A percentile compares a stretch with the other conserved stretches of the same genome.
phyloP scores from a whole-genome alignment of 2,797 vertebrate genomes.

The Sebastiscus tertius region DNA sequence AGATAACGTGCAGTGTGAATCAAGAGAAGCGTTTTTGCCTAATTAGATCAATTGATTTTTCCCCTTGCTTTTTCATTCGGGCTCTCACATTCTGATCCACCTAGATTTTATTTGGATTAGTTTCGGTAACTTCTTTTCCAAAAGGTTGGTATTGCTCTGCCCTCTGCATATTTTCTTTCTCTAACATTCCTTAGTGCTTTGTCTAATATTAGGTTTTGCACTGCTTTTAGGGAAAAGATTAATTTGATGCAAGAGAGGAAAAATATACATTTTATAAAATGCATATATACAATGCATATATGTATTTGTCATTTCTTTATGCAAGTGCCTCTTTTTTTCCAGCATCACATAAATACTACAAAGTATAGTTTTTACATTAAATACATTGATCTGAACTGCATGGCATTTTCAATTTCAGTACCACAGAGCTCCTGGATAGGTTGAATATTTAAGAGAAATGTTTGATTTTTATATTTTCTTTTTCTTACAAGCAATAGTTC shows the following conservation, averaged over 20 bases:
- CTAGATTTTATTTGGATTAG: constrained; percentile 94
- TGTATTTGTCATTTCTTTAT: constrained; percentile 7
- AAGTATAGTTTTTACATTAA: constrained; percentile 3
- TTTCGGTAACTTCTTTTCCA: constrained; percentile 98
- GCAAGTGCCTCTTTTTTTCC: not conserved
- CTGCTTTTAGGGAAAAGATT: constrained; percentile 56
- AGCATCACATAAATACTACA: not conserved
- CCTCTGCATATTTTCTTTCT: constrained; percentile 91
- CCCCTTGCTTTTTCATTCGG: constrained; percentile 84
- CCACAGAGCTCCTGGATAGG: not conserved
- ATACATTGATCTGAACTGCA: constrained; percentile 9
- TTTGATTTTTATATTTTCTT: constrained; percentile 1
- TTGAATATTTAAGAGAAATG: not conserved
- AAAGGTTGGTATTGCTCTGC: constrained; percentile 99
- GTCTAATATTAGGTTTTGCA: constrained; percentile 75
- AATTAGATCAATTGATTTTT: constrained; percentile 71
- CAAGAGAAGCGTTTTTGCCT: constrained; percentile 68
- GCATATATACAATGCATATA: not conserved
- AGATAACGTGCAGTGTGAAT: constrained; percentile 70
- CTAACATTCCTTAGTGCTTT: constrained; percentile 90
- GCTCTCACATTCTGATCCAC: constrained; percentile 94
- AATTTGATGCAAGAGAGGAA: constrained; percentile 40
- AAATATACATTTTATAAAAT: not conserved
- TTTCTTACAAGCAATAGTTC: constrained; percentile 23
- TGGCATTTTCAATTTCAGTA: constrained; percentile 23